phyloP scores from a whole-genome alignment of 2,888 invertebrate species.

The Xestia xanthographa region DNA sequence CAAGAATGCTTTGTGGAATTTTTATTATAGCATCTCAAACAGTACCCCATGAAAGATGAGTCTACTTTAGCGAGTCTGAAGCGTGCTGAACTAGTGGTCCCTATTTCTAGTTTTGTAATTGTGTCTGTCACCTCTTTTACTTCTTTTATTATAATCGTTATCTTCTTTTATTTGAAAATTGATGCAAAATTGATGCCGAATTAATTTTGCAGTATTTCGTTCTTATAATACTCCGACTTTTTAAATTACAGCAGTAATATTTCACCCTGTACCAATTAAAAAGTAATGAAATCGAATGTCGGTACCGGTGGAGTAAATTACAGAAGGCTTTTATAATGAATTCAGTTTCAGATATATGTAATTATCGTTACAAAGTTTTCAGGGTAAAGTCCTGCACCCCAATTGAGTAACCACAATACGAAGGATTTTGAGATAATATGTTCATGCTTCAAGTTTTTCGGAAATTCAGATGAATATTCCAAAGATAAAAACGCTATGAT shows the following conservation, averaged over 20 bases:
- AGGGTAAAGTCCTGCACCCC: background rate
- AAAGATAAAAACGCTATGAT: background rate
- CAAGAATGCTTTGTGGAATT: too few relatives aligned
- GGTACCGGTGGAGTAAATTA: slow-evolving; percentile 9
- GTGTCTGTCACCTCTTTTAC: too few relatives aligned
- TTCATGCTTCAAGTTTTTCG: background rate
- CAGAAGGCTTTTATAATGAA: slow-evolving; percentile 8
- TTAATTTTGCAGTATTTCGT: background rate
- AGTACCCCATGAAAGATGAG: too few relatives aligned
- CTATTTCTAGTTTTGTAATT: too few relatives aligned
- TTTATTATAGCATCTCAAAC: too few relatives aligned
- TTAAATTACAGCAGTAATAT: background rate
- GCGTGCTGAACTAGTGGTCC: too few relatives aligned
- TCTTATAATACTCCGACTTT: background rate
- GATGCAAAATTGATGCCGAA: background rate
- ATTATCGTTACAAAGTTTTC: background rate
- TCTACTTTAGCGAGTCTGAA: too few relatives aligned
- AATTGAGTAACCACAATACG: background rate
- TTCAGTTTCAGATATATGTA: slow-evolving; percentile 1
- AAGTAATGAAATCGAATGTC: slow-evolving; percentile 30
- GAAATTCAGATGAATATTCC: background rate
- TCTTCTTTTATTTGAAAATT: background rate
- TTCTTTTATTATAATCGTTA: background rate
- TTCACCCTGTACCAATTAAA: slow-evolving; percentile 13
- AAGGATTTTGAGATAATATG: background rate